Evolutionary conservation across 2,113 vertebrate genomes (phyloP).

Genomic region (Gallinago undulata): DNA sequence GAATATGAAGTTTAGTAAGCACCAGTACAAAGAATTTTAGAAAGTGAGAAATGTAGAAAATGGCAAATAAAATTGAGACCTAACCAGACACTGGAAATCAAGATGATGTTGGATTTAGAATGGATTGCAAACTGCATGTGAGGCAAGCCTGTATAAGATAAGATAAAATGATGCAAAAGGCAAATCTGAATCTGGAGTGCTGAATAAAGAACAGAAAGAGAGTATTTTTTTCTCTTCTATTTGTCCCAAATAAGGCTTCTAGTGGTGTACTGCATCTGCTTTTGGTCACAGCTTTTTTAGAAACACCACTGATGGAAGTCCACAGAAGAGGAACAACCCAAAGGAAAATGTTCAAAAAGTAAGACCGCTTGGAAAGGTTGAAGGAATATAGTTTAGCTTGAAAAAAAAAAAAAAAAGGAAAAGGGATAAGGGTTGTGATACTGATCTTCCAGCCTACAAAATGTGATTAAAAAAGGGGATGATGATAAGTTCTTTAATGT

Average conservation of each 20-base stretch:
- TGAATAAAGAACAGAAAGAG: neutral
- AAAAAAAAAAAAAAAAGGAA: neutral
- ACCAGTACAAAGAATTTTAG: neutral
- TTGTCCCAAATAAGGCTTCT: neutral
- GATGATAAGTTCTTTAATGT: neutral
- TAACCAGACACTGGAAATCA: neutral
- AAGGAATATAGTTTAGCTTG: neutral
- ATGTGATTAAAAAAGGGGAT: neutral
- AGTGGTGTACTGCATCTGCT: neutral
- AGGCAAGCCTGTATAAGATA: neutral
- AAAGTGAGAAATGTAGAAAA: neutral
- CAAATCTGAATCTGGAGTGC: neutral
- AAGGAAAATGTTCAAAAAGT: neutral
- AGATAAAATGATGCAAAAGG: neutral
- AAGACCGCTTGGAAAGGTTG: neutral
- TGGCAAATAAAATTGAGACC: neutral
- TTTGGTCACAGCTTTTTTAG: neutral
- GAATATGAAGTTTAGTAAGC: neutral
- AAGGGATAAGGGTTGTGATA: rapidly evolving
- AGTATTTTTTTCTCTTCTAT: neutral
- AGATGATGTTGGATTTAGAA: neutral
- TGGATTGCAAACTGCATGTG: neutral
- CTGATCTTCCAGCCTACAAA: neutral
- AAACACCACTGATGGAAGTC: neutral
- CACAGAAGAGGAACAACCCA: neutral